phyloP scores from a whole-genome alignment of 2,797 vertebrate genomes.

The Pangasius macronema region DNA sequence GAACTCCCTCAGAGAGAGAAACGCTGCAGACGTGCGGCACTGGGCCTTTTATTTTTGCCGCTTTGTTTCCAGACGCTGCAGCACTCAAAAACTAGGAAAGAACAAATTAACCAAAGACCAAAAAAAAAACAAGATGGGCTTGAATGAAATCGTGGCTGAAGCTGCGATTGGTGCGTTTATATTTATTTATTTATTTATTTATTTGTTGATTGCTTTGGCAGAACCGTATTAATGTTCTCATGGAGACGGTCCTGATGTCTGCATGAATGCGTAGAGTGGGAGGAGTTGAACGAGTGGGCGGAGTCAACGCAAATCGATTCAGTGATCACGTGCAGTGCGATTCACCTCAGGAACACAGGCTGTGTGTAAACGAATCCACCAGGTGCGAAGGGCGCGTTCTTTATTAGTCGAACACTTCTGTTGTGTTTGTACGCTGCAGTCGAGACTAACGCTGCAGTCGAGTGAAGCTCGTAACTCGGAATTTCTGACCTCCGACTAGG shows the following conservation, averaged over 20 bases:
- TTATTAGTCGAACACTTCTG: background rate
- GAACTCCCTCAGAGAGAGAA: background rate
- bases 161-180: background rate
- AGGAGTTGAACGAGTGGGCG: background rate
- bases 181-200: background rate
- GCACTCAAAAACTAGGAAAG: background rate
- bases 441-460: background rate
- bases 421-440: background rate
- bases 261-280: too few relatives aligned
- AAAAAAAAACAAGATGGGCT: background rate
- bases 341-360: background rate
- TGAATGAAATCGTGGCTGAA: background rate
- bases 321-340: background rate
- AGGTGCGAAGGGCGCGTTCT: background rate
- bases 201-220: background rate
- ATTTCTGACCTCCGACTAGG: background rate
- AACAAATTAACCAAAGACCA: background rate
- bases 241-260: background rate
- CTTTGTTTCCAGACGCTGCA: background rate
- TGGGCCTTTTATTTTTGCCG: too few relatives aligned
- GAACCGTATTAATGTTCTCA: background rate
- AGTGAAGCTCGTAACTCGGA: too few relatives aligned
- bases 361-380: background rate
- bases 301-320: background rate
- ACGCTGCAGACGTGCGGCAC: too few relatives aligned